Base-by-base conservation (phyloP, 53 echinoderm and acorn worm species). In the Stichopus horrens region DNA sequence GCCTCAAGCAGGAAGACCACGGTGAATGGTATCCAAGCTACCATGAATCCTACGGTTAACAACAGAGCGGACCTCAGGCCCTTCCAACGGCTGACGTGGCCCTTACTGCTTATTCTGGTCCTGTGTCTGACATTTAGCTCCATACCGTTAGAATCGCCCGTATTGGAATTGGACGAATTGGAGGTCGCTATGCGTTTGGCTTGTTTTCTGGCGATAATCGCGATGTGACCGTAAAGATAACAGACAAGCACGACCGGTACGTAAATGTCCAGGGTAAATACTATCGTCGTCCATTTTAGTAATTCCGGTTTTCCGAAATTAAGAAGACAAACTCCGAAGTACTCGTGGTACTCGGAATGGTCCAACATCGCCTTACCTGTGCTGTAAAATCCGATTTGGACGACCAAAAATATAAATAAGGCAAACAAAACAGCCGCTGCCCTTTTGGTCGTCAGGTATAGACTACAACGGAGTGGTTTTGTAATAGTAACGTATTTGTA, bases 181-280 rank as follows among this genome's bases (percentile, higher is more conserved):
- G 54, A 10, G 21, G 37, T 66, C 10, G 85, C 85, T 23, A 85
- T 67, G 5, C 85, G 85, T 16, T 52, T 85, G 14, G 85, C 85
- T 60, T 85, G 85, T 66, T 16, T 66, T 22, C 85, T 58, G 2
- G 85, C 85, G 9, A 85, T 85, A 18, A 85, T 16, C 66, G 85
- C 85, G 85, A 85, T 85, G 65, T 65, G 85, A 18, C 66, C 85
- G 58, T 85, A 85, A 21, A 85, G 52, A 85, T 23, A 66, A 66
- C 85, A 85, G 4, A 85, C 85, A 3, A 85, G 8, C 23, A 85
- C 85, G 11, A 85, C 14, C 60, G 85, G 85, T 37, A 85, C 9
- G 5, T 66, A 85, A 0, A 85, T 52, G 4, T 63, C 9, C 66
- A 63, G 14, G 20, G 85, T 66, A 67, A 85, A 85, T 13, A 85